Evolutionary conservation across 2,113 vertebrate genomes (phyloP).

Genomic region (Vicugna pacos): DNA sequence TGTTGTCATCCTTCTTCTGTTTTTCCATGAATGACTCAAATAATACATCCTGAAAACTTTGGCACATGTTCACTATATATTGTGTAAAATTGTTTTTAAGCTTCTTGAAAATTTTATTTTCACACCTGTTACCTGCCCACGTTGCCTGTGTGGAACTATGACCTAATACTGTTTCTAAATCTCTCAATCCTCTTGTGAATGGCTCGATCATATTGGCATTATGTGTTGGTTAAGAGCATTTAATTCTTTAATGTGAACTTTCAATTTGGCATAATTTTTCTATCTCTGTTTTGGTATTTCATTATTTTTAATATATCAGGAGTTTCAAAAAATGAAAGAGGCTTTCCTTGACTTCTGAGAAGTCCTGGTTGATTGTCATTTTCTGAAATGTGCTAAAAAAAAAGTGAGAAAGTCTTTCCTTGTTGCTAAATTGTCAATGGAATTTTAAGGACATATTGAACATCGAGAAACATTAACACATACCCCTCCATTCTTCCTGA

Average conservation of each 20-base stretch:
- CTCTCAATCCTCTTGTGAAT: neutral
- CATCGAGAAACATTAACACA: conserved; percentile 18
- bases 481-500: neutral
- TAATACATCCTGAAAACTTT: neutral
- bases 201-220: neutral
- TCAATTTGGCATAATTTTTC: neutral
- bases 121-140: neutral
- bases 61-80: neutral
- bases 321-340: neutral
- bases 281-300: neutral
- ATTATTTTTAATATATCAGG: neutral
- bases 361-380: neutral
- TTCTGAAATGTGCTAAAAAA: neutral
- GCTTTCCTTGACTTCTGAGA: neutral
- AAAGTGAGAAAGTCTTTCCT: neutral
- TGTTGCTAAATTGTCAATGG: neutral
- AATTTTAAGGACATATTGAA: conserved; percentile 24
- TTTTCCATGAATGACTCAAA: neutral
- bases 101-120: conserved; percentile 23
- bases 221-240: neutral
- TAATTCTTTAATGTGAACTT: neutral
- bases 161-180: neutral
- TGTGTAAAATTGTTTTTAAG: neutral
- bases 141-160: neutral
- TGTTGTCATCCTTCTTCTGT: neutral